Percentiles rank a stretch among this genome's conserved stretches.
Evolutionary conservation across 2,888 invertebrate genomes (phyloP).

Genomic region (Caenorhabditis macrosperma): DNA sequence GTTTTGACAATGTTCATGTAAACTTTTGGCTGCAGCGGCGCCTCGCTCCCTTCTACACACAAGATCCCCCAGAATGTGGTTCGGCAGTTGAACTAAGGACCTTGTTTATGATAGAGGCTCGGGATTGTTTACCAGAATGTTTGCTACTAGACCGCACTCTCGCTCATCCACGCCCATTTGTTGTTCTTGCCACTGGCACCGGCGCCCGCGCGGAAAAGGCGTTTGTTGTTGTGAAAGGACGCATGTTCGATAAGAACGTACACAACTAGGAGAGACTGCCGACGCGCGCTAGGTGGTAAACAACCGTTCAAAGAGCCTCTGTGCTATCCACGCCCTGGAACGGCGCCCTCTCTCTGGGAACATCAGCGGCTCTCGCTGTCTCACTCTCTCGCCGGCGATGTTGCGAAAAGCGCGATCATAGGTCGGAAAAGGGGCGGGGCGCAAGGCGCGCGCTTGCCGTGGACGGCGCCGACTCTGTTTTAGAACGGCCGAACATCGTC

Average conservation of each 20-base stretch:
- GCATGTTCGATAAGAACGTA: constrained; percentile 55
- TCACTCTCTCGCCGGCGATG: constrained; percentile 2
- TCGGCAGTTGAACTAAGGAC: constrained; percentile 36
- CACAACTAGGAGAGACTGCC: constrained; percentile 40
- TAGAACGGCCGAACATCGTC: constrained; percentile 58
- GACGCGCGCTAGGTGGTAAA: constrained; percentile 44
- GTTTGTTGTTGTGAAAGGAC: constrained; percentile 40
- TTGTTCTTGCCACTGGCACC: constrained; percentile 53
- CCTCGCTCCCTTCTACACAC: constrained; percentile 1
- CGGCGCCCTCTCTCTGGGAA: constrained; percentile 55
- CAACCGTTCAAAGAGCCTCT: constrained; percentile 56
- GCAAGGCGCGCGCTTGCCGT: constrained; percentile 13
- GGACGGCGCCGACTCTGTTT: constrained; percentile 40
- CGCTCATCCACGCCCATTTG: constrained; percentile 12
- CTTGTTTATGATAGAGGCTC: constrained; percentile 38
- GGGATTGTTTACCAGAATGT: constrained; percentile 43
- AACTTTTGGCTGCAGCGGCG: constrained; percentile 5
- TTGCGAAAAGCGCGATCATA: constrained; percentile 58
- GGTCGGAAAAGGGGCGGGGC: constrained; percentile 40
- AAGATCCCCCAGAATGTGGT: constrained; percentile 24
- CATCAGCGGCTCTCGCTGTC: constrained; percentile 30
- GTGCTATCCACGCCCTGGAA: constrained; percentile 60
- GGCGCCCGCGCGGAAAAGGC: constrained; percentile 43
- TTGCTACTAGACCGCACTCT: constrained; percentile 31
- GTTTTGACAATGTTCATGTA: constrained; percentile 10